Evolutionary conservation across 2,113 vertebrate genomes (phyloP).

Genomic region (Myxocyprinus asiaticus): DNA sequence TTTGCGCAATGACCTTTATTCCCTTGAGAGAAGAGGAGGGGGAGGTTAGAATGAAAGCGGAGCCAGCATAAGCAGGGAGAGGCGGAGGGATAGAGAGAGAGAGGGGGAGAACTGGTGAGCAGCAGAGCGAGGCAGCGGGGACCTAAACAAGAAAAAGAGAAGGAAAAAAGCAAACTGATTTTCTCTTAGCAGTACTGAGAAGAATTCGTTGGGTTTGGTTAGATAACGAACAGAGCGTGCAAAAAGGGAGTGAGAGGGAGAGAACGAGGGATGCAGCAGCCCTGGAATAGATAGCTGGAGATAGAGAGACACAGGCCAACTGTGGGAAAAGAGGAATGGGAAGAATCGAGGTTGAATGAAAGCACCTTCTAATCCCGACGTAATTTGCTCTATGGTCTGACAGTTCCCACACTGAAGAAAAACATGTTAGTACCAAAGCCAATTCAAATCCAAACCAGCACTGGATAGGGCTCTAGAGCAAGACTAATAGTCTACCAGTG

Average conservation of each 20-base stretch:
- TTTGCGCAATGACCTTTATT: constrained; percentile 97
- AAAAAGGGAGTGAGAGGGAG: constrained; percentile 45
- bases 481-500: background rate
- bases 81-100: constrained; percentile 56
- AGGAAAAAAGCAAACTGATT: constrained; percentile 55
- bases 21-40: constrained; percentile 80
- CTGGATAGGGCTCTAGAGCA: background rate
- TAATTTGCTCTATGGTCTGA: background rate
- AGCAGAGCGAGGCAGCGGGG: constrained; percentile 66
- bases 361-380: constrained; percentile 29
- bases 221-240: constrained; percentile 60
- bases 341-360: constrained; percentile 34
- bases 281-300: constrained; percentile 22
- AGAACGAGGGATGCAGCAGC: constrained; percentile 46
- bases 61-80: constrained; percentile 61
- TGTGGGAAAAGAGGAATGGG: constrained; percentile 36
- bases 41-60: constrained; percentile 63
- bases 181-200: constrained; percentile 59
- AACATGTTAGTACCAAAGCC: constrained; percentile 9
- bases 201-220: constrained; percentile 63
- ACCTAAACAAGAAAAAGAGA: constrained; percentile 61
- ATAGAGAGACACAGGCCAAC: no score
- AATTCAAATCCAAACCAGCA: background rate
- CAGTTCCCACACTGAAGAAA: background rate
- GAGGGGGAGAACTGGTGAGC: constrained; percentile 55